Evolutionary conservation across 2,113 vertebrate species (phyloP), one percentile per base, ranked within the genome.

Genomic region (Callithrix jacchus): DNA sequence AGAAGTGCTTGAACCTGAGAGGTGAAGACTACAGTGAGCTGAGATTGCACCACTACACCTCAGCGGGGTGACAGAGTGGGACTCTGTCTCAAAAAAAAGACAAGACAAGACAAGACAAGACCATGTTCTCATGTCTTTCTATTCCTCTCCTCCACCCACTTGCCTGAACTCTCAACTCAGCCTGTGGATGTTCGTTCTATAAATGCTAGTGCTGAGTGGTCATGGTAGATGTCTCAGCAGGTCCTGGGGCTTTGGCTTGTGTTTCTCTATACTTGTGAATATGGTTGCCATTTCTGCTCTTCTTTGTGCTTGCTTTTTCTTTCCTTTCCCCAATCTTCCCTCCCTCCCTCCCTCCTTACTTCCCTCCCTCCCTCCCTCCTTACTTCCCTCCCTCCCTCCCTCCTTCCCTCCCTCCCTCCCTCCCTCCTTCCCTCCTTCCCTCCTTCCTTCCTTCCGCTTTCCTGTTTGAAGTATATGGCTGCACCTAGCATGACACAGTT

Each of bases 61-160:
- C 61, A 64, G 61, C 61, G 13, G 27, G 61, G 61, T 64, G 12
- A 3, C 61, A 30, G 61, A 64, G 27, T 30, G 61, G 61, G 61
- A 64, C 27, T 25, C 25, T 32, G 27, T 64, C 27, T 32, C 27
- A 30, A 30, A 64, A 64, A 25, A 5, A 25, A 32, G 32, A 32
- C 32, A 66, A 32, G 6, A n/a, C n/a, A 42, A 42, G 42, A 68
- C 13, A 8, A 66, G 32, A 14, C 2, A 8, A 32, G 14, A 2
- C 45, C 20, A 0, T 32, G 1, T 21, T 56, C 45, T 82, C 10
- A 1, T 2, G 54, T 42, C 83, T 56, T 32, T 92, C 27, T 32
- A 18, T 14, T 2, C 20, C 23, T 21, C 1, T n/a, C 40, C 0
- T 5, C 32, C 21, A 42, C 1, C 47, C 76, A 1, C 18, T 3